Base-by-base conservation (phyloP, 1,140 invertebrate genomes). In the Dendrolimus punctatus region DNA sequence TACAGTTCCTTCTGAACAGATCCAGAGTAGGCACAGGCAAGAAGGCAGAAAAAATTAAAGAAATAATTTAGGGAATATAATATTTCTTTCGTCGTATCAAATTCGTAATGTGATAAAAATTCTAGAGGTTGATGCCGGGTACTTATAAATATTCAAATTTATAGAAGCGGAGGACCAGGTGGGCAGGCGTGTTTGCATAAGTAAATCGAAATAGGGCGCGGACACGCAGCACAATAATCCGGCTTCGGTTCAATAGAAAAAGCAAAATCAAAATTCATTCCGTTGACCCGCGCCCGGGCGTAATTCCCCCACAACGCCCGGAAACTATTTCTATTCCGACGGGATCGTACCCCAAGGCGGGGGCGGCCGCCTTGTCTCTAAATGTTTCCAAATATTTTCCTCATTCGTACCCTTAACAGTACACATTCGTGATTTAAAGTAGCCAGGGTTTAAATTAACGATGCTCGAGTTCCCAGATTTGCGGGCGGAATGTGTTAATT, bases 221-320 rank as follows among this genome's bases (percentile, higher is more conserved):
- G 65, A 66, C 61, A 60, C 53, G 43, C 46, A 51, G 57, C 57
- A 69, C 62, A 68, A 69, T 74, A 68, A 63, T 69, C 71, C 64
- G 59, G 47, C 46, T 59, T 47, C 55, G 46, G 54, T 64, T 61
- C 54, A 43, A 65, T 65, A 64, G 68, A 70, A 73, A 81, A 78
- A 73, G 68, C 65, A 71, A 77, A 81, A 79, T 74, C 68, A 72
- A 74, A 79, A 81, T 82, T 82, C 73, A 80, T 78, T 75, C 66
- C 62, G 59, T 57, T 76, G 73, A 73, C 70, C 75, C 70, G 57
- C 58, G 49, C 46, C 50, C 57, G 63, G 60, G 57, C 58, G 70
- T 73, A 75, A 78, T 74, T 73, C 65, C 63, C 63, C 39, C 42
- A 49, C 55, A 54, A 51, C 50, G 56, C 45, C 57, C 72, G 64